Percentiles rank a stretch among this genome's conserved stretches.
These are phyloP conservation scores for Aphyosemion australe DNA, from an alignment of 2,113 vertebrate genomes.

Conservation along the genomic window DNA sequence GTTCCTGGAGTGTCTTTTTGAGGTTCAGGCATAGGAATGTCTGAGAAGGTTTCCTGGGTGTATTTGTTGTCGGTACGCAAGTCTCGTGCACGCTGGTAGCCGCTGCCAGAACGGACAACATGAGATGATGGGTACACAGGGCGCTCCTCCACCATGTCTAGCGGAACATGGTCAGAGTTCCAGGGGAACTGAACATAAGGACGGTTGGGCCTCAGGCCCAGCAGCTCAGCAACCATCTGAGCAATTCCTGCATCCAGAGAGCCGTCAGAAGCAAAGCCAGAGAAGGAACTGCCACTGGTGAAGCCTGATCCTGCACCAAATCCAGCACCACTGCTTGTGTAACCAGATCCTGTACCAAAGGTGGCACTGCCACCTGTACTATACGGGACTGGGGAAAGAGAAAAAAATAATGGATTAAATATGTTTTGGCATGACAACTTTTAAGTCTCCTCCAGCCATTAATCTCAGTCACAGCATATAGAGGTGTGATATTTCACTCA, in stretches of 20 bases:
- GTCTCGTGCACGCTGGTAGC: background rate
- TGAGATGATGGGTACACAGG: background rate
- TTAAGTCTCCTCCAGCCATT: background rate
- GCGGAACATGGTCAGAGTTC: rapidly evolving
- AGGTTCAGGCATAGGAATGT: background rate
- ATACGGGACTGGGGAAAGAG: background rate
- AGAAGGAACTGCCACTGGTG: background rate
- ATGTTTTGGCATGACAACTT: too few species aligned
- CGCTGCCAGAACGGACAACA: background rate
- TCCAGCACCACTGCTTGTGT: background rate
- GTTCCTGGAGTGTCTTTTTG: rapidly evolving
- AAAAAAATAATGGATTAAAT: too few species aligned
- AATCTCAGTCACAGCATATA: too few species aligned
- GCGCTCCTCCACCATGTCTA: background rate
- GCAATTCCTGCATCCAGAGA: background rate
- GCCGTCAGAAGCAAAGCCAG: background rate
- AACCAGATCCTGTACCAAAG: background rate
- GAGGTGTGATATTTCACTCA: background rate
- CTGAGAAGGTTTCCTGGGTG: rapidly evolving
- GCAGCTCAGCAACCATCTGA: background rate
- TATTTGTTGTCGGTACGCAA: background rate
- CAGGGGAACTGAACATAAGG: background rate
- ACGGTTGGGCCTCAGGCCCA: background rate
- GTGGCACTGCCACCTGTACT: background rate
- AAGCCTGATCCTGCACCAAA: background rate